Percentiles rank a stretch among this genome's conserved stretches.
Conservation (phyloP, 1,140 invertebrate genomes). For the Holcopasites calliopsidis region DNA sequence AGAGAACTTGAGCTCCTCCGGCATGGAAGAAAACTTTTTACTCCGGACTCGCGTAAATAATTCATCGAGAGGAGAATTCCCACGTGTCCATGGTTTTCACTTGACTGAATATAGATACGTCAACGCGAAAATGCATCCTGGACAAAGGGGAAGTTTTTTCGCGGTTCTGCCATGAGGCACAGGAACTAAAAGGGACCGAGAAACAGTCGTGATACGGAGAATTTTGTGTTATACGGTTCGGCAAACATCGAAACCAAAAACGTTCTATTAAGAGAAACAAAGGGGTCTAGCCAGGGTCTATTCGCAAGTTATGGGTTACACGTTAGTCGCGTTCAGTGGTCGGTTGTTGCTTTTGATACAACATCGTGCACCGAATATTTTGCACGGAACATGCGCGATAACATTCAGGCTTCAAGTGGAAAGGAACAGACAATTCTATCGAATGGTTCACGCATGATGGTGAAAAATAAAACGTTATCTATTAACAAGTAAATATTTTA, state of each 20-base stretch:
- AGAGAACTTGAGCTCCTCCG: no score
- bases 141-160: conserved; percentile 41
- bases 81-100: background rate
- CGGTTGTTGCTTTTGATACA: conserved; percentile 54
- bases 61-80: background rate
- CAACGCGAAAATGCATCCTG: conserved; percentile 9
- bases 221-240: conserved; percentile 7
- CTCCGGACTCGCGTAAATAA: conserved; percentile 31
- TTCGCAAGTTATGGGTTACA: conserved; percentile 42
- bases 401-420: no score
- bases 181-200: background rate
- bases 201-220: conserved; percentile 18
- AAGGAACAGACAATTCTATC: no score
- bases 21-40: no score
- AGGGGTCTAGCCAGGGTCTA: conserved; percentile 39
- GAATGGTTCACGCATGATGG: no score
- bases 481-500: no score
- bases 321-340: conserved; percentile 30
- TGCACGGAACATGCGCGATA: conserved; percentile 8
- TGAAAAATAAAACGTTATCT: no score
- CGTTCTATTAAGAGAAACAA: conserved; percentile 54
- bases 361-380: conserved; percentile 25
- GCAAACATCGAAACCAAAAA: conserved; percentile 53
- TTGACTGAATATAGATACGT: conserved; percentile 5
- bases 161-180: background rate